These are phyloP conservation scores for Elegia similella DNA, from an alignment of 2,888 invertebrate genomes.

Conservation along the genomic window DNA sequence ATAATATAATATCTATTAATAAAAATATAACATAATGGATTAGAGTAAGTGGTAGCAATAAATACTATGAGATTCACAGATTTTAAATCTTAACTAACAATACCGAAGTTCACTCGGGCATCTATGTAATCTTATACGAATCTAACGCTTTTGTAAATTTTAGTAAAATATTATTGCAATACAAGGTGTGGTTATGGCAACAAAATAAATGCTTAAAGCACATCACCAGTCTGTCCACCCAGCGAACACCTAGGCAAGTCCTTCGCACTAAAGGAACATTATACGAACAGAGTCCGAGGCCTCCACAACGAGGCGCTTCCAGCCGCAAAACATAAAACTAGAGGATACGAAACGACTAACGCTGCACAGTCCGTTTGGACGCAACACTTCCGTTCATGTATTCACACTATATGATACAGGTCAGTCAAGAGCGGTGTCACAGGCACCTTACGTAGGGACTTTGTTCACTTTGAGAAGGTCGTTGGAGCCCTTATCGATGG, in stretches of 20 bases:
- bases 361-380: constrained; percentile 68
- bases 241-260: constrained; percentile 72
- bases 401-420: constrained; percentile 81
- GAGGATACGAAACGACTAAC: constrained; percentile 77
- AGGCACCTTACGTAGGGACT: constrained; percentile 87
- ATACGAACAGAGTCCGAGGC: constrained; percentile 64
- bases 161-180: constrained; percentile 82
- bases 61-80: constrained; percentile 82
- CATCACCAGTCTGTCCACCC: constrained; percentile 78
- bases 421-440: constrained; percentile 68
- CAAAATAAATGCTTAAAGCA: constrained; percentile 83
- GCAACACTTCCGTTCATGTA: constrained; percentile 71
- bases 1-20: constrained; percentile 79
- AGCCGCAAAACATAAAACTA: constrained; percentile 78
- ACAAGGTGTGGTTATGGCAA: constrained; percentile 81
- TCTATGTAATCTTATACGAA: constrained; percentile 71
- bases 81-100: constrained; percentile 81
- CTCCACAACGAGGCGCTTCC: constrained; percentile 65
- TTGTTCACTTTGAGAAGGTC: constrained; percentile 90
- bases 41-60: constrained; percentile 79
- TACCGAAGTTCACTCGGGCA: constrained; percentile 73
- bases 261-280: constrained; percentile 79
- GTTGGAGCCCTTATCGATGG: constrained; percentile 87
- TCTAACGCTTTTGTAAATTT: constrained; percentile 76
- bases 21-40: constrained; percentile 78